Evolutionary conservation across 2,888 invertebrate species (phyloP).

Genomic region (Parapristionchus giblindavisi): DNA sequence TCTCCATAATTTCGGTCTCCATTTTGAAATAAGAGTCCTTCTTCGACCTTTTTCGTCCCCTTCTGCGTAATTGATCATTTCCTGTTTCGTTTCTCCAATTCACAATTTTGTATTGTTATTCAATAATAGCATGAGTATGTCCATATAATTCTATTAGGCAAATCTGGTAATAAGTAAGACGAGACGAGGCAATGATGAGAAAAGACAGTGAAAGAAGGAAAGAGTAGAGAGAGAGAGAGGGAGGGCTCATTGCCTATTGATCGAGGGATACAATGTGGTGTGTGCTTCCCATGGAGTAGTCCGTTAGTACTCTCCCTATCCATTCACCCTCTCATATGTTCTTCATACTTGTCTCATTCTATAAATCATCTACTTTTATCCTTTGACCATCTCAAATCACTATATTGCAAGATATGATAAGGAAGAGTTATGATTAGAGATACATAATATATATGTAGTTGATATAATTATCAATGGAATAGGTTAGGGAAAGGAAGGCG

Average conservation of each 20-base stretch:
- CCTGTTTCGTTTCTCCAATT: background rate
- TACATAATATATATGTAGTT: too few relatives aligned
- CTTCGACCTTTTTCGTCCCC: background rate
- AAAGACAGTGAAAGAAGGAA: slow-evolving; percentile 6
- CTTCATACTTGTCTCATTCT: background rate
- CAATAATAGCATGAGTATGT: background rate
- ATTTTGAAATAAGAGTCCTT: background rate
- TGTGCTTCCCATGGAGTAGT: background rate
- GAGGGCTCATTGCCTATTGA: slow-evolving; percentile 32
- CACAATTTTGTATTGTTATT: background rate
- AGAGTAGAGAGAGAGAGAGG: slow-evolving; percentile 20
- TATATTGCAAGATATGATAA: background rate
- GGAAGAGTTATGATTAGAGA: background rate
- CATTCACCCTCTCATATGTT: background rate
- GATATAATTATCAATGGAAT: too few relatives aligned
- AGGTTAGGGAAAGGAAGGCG: too few relatives aligned
- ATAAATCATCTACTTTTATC: background rate
- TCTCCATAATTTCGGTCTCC: too few relatives aligned
- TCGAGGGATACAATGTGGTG: slow-evolving; percentile 32
- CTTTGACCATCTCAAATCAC: background rate
- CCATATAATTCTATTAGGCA: background rate
- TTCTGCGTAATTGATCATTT: background rate
- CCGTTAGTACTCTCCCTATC: background rate
- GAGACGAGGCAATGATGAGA: slow-evolving; percentile 16
- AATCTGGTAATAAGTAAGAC: slow-evolving; percentile 12